These are phyloP conservation scores for Pardalotus punctatus DNA, from an alignment of 2,113 vertebrate genomes.

Conservation along the genomic window DNA sequence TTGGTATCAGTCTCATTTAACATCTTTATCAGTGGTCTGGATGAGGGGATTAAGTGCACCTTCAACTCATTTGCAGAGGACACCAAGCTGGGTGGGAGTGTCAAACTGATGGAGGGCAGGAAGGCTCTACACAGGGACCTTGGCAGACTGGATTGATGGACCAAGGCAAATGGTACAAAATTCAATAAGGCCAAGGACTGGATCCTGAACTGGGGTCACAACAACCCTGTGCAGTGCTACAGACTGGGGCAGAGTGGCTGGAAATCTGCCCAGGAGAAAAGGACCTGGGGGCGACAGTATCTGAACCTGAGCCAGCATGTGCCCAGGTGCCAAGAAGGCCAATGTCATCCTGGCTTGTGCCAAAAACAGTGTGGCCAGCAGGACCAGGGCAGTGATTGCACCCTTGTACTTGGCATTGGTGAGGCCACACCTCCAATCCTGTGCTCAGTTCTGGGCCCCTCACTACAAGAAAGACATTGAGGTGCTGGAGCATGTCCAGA, in stretches of 20 bases:
- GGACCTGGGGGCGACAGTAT: too few relatives aligned
- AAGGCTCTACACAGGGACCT: neutral
- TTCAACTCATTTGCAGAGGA: neutral
- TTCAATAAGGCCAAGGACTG: neutral
- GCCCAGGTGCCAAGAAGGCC: neutral
- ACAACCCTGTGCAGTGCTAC: neutral
- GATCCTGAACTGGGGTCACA: neutral
- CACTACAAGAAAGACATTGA: neutral
- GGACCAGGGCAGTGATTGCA: neutral
- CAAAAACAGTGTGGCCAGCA: neutral
- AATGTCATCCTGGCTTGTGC: neutral
- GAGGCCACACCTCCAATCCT: neutral
- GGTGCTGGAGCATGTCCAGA: accelerated
- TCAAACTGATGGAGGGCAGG: neutral
- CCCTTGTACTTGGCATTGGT: neutral
- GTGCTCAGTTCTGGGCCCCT: neutral
- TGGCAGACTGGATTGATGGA: neutral
- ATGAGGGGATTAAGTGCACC: accelerated
- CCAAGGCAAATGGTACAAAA: neutral
- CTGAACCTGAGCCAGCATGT: neutral
- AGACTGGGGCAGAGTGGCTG: neutral
- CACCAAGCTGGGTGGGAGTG: accelerated
- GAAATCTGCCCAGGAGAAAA: neutral
- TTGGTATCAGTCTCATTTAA: neutral
- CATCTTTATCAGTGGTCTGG: neutral